phyloP scores from a whole-genome alignment of 2,888 invertebrate genomes.

The Ochlodes sylvanus region DNA sequence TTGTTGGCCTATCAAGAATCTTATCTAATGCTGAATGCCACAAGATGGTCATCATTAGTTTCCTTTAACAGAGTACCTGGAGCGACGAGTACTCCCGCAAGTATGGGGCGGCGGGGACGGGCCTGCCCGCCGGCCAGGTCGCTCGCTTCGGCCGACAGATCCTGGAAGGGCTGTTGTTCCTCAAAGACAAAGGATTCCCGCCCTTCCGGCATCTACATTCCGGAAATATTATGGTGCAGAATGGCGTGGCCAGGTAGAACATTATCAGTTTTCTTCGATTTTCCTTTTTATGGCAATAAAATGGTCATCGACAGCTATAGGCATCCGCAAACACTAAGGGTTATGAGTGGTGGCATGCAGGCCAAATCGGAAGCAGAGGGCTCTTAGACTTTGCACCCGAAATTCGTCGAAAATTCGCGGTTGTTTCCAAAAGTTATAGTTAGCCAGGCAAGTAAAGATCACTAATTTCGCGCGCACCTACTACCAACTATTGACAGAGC shows the following conservation, averaged over 20 bases:
- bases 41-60: neutral
- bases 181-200: conserved; percentile 95
- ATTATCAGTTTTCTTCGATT: neutral
- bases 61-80: conserved; percentile 87
- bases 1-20: too few species aligned
- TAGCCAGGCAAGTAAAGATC: too few species aligned
- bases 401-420: too few species aligned
- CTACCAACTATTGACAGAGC: too few species aligned
- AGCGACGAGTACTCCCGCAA: conserved; percentile 92
- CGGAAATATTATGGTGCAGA: conserved; percentile 96
- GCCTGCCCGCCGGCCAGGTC: conserved; percentile 91
- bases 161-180: conserved; percentile 93
- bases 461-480: too few species aligned
- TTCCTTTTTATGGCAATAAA: neutral
- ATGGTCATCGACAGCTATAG: too few species aligned
- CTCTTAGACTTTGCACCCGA: too few species aligned
- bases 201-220: conserved; percentile 94
- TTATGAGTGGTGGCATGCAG: too few species aligned
- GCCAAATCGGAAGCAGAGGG: too few species aligned
- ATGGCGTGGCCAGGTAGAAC: conserved; percentile 94
- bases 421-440: too few species aligned
- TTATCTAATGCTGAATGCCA: neutral
- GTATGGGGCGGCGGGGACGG: conserved; percentile 88
- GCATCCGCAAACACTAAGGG: too few species aligned
- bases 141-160: conserved; percentile 95